Percentiles rank a stretch among this genome's conserved stretches.
phyloP scores from a whole-genome alignment of 2,113 vertebrate genomes.

The Pica pica region DNA sequence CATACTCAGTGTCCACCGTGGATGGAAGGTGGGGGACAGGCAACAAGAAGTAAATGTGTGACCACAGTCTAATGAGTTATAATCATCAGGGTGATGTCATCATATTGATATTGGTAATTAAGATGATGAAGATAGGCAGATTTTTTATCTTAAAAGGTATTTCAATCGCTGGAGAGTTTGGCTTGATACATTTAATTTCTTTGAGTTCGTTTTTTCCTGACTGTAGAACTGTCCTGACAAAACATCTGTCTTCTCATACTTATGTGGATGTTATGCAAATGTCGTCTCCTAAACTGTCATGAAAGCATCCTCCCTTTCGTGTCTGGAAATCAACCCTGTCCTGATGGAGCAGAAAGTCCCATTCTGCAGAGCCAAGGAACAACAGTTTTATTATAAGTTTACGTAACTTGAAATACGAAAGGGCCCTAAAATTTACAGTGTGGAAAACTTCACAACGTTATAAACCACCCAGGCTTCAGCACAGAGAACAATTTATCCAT shows the following conservation, averaged over 20 bases:
- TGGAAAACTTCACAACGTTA: background rate
- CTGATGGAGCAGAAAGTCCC: background rate
- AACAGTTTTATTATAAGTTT: conserved; percentile 36
- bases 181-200: background rate
- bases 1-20: background rate
- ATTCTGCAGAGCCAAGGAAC: background rate
- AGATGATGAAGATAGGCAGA: background rate
- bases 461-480: background rate
- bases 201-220: background rate
- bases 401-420: conserved; percentile 13
- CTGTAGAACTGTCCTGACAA: background rate
- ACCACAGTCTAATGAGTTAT: background rate
- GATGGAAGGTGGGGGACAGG: background rate
- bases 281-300: background rate
- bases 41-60: background rate
- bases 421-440: background rate
- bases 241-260: background rate
- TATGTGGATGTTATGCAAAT: background rate
- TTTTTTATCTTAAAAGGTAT: background rate
- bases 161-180: background rate
- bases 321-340: background rate
- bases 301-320: background rate
- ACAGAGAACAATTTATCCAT: background rate
- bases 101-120: background rate
- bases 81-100: background rate